These are phyloP conservation scores for Chaenogobius annularis DNA, from an alignment of 2,113 vertebrate species.

Conservation along the genomic window DNA sequence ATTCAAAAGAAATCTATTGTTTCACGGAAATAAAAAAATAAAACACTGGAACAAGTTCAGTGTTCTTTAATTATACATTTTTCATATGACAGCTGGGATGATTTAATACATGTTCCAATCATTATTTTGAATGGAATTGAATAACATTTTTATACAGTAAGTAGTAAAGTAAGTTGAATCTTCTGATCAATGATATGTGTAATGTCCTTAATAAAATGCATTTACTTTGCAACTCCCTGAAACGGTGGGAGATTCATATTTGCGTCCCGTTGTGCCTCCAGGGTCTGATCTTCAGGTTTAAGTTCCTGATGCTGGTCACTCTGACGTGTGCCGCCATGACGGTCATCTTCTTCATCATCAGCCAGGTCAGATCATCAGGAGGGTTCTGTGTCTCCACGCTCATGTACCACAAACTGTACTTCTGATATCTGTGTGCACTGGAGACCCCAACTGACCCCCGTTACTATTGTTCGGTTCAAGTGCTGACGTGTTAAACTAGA, in stretches of 20 bases:
- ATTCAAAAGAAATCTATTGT: too few species aligned
- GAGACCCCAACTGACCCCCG: neutral
- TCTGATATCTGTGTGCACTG: neutral
- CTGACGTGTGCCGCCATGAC: constrained; percentile 95
- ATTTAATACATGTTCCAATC: too few species aligned
- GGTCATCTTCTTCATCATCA: constrained; percentile 97
- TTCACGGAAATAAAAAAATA: too few species aligned
- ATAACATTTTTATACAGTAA: too few species aligned
- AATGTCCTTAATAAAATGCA: too few species aligned
- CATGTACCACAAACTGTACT: neutral
- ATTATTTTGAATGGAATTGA: too few species aligned
- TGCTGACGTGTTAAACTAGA: neutral
- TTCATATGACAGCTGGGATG: too few species aligned
- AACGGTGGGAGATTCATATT: neutral
- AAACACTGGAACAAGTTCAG: too few species aligned
- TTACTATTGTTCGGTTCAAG: neutral
- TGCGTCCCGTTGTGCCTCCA: constrained; percentile 40
- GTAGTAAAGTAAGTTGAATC: too few species aligned
- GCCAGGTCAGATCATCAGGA: constrained; percentile 82
- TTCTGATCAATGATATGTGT: too few species aligned
- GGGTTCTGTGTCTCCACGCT: neutral
- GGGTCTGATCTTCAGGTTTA: constrained; percentile 98
- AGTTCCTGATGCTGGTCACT: constrained; percentile 98
- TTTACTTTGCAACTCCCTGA: neutral
- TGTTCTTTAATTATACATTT: too few species aligned